phyloP scores from a whole-genome alignment of 2,113 vertebrate species.

The Pterocles orientalis region DNA sequence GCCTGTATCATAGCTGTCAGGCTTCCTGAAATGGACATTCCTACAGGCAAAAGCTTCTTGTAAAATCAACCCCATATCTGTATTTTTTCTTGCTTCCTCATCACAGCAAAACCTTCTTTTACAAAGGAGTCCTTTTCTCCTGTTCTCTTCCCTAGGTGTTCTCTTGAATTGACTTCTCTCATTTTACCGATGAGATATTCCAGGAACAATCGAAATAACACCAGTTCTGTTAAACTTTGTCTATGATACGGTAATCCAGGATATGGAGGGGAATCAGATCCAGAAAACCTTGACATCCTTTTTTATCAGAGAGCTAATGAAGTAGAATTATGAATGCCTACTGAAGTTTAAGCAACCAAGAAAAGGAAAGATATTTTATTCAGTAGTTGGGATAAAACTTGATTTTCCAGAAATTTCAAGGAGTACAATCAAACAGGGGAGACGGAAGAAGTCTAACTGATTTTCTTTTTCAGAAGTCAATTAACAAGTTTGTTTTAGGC shows the following conservation, averaged over 20 bases:
- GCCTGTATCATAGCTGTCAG: not conserved
- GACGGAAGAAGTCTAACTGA: not conserved
- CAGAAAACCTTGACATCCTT: not conserved
- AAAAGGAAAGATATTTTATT: not conserved
- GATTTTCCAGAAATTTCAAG: not conserved
- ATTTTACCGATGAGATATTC: conserved; percentile 60
- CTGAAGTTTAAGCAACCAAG: conserved; percentile 1
- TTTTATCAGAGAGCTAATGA: not conserved
- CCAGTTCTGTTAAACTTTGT: conserved; percentile 54
- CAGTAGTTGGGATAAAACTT: not conserved
- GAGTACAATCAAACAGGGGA: not conserved
- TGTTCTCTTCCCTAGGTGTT: conserved; percentile 14
- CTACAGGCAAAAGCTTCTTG: not conserved
- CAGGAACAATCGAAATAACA: conserved; percentile 29
- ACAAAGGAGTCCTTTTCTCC: not conserved
- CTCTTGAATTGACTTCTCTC: conserved; percentile 40
- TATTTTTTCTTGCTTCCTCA: not conserved
- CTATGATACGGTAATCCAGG: conserved; percentile 28
- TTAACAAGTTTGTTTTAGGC: not conserved
- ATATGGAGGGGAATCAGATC: not conserved
- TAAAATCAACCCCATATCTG: not conserved
- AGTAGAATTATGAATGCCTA: not conserved
- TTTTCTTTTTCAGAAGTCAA: not conserved
- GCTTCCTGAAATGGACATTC: not conserved
- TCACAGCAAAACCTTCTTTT: not conserved